Conservation (phyloP, 2,797 vertebrate genomes). For the Corythornis leucogaster region DNA sequence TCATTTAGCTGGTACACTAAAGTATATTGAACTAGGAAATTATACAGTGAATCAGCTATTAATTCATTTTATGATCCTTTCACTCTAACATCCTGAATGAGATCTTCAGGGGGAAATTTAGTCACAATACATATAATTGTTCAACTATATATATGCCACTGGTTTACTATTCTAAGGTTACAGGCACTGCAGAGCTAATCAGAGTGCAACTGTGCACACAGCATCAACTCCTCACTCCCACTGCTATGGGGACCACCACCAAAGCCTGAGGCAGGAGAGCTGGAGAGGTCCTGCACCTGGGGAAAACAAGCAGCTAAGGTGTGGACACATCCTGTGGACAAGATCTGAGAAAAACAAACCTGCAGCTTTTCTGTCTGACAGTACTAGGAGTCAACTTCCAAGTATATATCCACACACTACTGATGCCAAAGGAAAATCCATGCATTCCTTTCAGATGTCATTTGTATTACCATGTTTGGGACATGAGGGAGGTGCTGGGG, state of each 20-base stretch:
- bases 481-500: background rate
- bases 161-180: constrained; percentile 57
- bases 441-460: background rate
- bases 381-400: background rate
- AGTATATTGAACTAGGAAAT: constrained; percentile 91
- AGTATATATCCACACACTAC: accelerated
- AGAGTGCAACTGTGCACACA: constrained; percentile 55
- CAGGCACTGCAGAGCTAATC: constrained; percentile 29
- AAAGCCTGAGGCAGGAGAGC: background rate
- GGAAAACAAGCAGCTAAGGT: background rate
- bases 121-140: constrained; percentile 85
- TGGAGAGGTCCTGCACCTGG: background rate
- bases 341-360: background rate
- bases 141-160: constrained; percentile 75
- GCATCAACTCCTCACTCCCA: constrained; percentile 9
- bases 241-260: background rate
- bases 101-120: constrained; percentile 85
- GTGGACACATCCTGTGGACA: background rate
- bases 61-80: constrained; percentile 89
- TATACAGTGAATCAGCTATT: constrained; percentile 89
- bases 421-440: accelerated
- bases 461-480: background rate
- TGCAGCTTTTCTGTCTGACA: background rate
- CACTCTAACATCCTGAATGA: constrained; percentile 85
- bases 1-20: constrained; percentile 88